These are phyloP conservation scores for Camptogramma bilineatum DNA, from an alignment of 2,888 invertebrate species.

Conservation along the genomic window DNA sequence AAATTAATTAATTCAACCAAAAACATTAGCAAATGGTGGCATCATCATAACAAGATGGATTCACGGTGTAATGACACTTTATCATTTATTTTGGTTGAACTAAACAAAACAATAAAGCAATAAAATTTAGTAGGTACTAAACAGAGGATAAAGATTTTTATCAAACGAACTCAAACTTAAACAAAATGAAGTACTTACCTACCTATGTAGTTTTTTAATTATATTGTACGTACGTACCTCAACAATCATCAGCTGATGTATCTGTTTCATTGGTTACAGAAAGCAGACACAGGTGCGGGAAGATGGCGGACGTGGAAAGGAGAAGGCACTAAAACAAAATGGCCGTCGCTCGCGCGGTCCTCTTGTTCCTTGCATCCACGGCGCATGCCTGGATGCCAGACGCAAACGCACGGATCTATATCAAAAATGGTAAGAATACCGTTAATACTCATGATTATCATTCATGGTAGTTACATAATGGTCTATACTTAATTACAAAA, in stretches of 20 bases:
- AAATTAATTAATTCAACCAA: no score
- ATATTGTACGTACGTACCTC: slow-evolving; percentile 1
- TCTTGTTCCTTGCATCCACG: slow-evolving; percentile 83
- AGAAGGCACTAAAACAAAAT: slow-evolving; percentile 73
- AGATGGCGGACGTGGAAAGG: slow-evolving; percentile 76
- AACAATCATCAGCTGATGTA: slow-evolving; percentile 9
- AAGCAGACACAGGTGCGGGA: slow-evolving; percentile 55
- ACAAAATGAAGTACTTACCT: no score
- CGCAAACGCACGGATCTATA: slow-evolving; percentile 88
- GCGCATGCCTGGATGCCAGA: slow-evolving; percentile 90
- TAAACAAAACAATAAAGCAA: no score
- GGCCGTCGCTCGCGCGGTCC: slow-evolving; percentile 83
- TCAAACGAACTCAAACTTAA: background rate
- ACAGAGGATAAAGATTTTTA: no score
- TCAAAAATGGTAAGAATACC: slow-evolving; percentile 85
- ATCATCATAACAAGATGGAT: no score
- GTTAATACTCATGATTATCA: background rate
- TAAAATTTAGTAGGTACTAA: no score
- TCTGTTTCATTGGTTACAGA: slow-evolving; percentile 63
- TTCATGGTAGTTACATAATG: no score
- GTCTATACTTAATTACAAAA: no score
- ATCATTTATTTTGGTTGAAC: no score
- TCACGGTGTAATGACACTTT: no score
- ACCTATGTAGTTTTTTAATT: background rate
- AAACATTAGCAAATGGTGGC: no score